Percentiles rank a stretch among this genome's conserved stretches.
Evolutionary conservation across 2,888 invertebrate genomes (phyloP).

Genomic region (Leptopilina drosophilae): DNA sequence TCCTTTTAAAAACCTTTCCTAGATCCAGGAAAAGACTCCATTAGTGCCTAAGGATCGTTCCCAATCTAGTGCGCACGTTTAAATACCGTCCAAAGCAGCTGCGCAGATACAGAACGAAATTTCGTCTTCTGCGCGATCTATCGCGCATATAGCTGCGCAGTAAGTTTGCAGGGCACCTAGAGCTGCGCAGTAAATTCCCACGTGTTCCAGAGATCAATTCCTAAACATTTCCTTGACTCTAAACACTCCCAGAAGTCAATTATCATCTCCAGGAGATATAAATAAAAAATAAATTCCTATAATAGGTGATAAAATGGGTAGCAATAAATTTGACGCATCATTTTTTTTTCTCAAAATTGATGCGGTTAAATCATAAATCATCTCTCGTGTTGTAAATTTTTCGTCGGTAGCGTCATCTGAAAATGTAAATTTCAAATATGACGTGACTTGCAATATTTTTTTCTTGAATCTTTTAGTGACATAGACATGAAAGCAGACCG

Average conservation of each 20-base stretch:
- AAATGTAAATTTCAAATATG: constrained; percentile 24
- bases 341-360: too few species aligned
- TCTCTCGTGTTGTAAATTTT: background rate
- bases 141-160: background rate
- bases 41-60: too few species aligned
- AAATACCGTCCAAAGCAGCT: too few species aligned
- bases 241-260: background rate
- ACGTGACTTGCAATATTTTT: constrained; percentile 34
- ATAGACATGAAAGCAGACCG: background rate
- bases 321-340: too few species aligned
- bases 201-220: background rate
- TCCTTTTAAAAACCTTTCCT: too few species aligned
- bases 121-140: background rate
- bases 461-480: background rate
- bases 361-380: background rate
- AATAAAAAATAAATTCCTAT: background rate
- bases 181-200: background rate
- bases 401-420: background rate
- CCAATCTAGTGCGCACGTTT: too few species aligned
- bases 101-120: too few species aligned
- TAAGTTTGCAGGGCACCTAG: background rate
- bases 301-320: too few species aligned
- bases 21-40: too few species aligned
- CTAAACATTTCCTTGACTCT: background rate
- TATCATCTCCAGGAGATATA: background rate